Evolutionary conservation across 2,888 invertebrate species (phyloP), one percentile per base, ranked within the genome.

Genomic region (Sarcophaga carnaria): DNA sequence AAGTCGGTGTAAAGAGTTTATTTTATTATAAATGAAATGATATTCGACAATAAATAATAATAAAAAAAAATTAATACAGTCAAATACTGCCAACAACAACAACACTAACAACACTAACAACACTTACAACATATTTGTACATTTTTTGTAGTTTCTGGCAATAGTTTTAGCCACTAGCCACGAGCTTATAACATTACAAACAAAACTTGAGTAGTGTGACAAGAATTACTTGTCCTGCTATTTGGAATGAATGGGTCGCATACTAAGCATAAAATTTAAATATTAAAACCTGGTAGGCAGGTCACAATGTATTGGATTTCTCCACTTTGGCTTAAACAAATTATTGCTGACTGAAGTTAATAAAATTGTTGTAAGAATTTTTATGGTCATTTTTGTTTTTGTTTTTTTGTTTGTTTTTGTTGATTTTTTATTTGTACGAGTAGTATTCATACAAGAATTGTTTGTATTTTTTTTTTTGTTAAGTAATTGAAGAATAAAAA

Each of bases 341-440:
- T 54, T 54, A 54, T 54, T 54, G 17, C 17, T 0, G 54, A 2
- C 54, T 54, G 12, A 49, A 71, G 79, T 79, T 79, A 79, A 79
- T 79, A 71, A 79, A 79, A 79, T 79, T 79, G 79, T 79, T 14
- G 11, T 37, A 45, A 67, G 67, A 67, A 47, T 67, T 67, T 67
- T 67, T 67, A 67, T 67, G 67, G 67, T 45, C 45, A 67, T 67
- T 45, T 66, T 22, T 22, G 22, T 22, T 22, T 22, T 22, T 22
- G 22, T 22, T 22, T 22, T 37, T 25, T 66, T 66, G 2, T 66
- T 37, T 66, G 14, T 27, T 22, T 22, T 17, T 62, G 2, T 62
- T 17, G 2, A 12, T 63, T 63, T 27, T 14, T 17, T 66, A 66
- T 27, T 66, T 27, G 66, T 66, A 66, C 37, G 17, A 37, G 17